phyloP scores from a whole-genome alignment of 2,797 vertebrate species.

The Ara ararauna region DNA sequence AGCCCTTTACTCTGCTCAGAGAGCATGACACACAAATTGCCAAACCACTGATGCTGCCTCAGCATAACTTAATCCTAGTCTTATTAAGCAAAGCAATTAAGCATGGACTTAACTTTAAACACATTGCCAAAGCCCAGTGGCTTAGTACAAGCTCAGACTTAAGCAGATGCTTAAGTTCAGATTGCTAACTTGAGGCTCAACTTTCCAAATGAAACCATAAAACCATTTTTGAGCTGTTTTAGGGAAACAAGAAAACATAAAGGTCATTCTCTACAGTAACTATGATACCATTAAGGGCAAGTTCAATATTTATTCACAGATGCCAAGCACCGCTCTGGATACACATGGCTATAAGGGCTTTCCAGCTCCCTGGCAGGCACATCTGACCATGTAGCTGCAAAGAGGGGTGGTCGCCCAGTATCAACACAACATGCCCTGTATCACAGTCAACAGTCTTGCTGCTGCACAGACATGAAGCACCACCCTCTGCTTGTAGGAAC shows the following conservation, averaged over 20 bases:
- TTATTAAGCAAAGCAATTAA: slow-evolving; percentile 53
- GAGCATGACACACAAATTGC: neutral
- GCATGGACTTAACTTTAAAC: neutral
- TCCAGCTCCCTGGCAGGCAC: neutral
- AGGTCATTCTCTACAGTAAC: neutral
- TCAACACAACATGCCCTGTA: neutral
- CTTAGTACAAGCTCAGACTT: neutral
- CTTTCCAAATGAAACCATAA: neutral
- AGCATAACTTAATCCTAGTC: neutral
- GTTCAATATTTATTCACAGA: neutral
- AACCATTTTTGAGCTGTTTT: neutral
- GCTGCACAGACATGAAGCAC: rapidly evolving
- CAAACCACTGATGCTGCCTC: neutral
- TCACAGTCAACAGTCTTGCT: neutral
- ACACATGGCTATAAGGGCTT: neutral
- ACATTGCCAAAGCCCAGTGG: neutral
- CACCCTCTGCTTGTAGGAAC: neutral
- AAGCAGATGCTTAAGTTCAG: neutral
- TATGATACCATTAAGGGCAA: neutral
- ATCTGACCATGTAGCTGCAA: neutral
- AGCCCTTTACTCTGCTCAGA: neutral
- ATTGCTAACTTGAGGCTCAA: slow-evolving; percentile 31
- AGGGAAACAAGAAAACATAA: neutral
- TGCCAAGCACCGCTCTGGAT: neutral
- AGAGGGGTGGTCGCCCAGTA: neutral